Percentiles rank a stretch among this genome's conserved stretches.
These are phyloP conservation scores for Columba guinea DNA, from an alignment of 2,797 vertebrate species.

Conservation along the genomic window DNA sequence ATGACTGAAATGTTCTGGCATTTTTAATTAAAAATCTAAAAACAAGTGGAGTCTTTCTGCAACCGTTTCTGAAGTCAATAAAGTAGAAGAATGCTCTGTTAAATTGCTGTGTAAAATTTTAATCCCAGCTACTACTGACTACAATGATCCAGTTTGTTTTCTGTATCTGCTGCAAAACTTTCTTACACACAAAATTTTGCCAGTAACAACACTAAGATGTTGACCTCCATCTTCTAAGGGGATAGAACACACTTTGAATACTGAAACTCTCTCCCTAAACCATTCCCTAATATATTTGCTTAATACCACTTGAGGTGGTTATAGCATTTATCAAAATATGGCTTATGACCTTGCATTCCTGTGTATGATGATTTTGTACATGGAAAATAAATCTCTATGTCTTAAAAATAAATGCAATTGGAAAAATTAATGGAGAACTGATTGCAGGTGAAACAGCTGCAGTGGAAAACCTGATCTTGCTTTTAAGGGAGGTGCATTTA, in stretches of 20 bases:
- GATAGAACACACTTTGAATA: background rate
- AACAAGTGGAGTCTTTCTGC: background rate
- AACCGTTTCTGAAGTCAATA: background rate
- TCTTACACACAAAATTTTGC: background rate
- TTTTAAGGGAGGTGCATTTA: slow-evolving; percentile 31
- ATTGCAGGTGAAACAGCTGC: slow-evolving; percentile 13
- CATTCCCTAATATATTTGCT: background rate
- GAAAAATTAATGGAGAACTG: slow-evolving; percentile 18
- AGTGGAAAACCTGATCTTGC: slow-evolving; percentile 22
- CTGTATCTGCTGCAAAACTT: background rate
- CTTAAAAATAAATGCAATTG: slow-evolving; percentile 32
- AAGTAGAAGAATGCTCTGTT: background rate
- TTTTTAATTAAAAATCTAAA: background rate
- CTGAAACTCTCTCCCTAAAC: background rate
- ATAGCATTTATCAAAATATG: background rate
- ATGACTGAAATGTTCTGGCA: background rate
- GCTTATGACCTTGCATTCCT: background rate
- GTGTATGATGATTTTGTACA: background rate
- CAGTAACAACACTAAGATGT: background rate
- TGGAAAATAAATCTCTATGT: background rate
- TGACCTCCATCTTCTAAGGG: background rate
- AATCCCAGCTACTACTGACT: background rate
- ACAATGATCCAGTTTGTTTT: background rate
- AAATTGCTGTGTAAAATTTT: background rate
- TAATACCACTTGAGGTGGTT: background rate